phyloP scores from a whole-genome alignment of 1,140 invertebrate genomes.

The Vanessa atalanta region DNA sequence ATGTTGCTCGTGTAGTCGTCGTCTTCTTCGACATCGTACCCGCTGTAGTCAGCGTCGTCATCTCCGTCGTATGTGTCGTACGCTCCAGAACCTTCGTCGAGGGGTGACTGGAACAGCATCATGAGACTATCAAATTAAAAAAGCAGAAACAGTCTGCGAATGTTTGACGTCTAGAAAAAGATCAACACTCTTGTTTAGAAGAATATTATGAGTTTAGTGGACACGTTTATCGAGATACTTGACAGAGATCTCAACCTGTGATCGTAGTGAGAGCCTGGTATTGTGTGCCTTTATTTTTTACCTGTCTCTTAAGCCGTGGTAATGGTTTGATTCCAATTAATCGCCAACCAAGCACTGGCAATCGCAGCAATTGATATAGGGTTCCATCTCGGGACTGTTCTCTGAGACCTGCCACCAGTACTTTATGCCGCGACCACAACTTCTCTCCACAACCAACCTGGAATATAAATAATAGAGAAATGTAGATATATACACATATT shows the following conservation, averaged over 20 bases:
- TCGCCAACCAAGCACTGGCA: conserved; percentile 85
- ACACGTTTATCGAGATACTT: too few relatives aligned
- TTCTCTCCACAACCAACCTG: conserved; percentile 86
- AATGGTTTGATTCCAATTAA: conserved; percentile 81
- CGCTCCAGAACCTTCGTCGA: conserved; percentile 73
- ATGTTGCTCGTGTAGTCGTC: conserved; percentile 67
- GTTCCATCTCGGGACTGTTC: conserved; percentile 84
- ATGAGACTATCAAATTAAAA: background rate
- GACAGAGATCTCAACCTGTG: too few relatives aligned
- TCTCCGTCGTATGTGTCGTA: conserved; percentile 57
- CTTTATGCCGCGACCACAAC: conserved; percentile 82
- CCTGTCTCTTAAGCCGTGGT: conserved; percentile 82
- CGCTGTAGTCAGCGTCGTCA: conserved; percentile 63
- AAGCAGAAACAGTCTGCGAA: background rate
- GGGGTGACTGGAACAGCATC: conserved; percentile 41
- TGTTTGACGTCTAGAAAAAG: too few relatives aligned
- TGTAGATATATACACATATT: background rate
- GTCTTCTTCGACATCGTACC: conserved; percentile 67
- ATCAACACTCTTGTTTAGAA: too few relatives aligned
- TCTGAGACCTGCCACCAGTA: conserved; percentile 83
- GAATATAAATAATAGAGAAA: background rate
- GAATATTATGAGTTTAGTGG: too few relatives aligned
- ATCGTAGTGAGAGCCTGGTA: too few relatives aligned
- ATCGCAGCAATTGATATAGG: conserved; percentile 82
- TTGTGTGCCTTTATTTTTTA: conserved; percentile 25